phyloP scores from a whole-genome alignment of 2,888 invertebrate genomes.

The Agrochola lota region DNA sequence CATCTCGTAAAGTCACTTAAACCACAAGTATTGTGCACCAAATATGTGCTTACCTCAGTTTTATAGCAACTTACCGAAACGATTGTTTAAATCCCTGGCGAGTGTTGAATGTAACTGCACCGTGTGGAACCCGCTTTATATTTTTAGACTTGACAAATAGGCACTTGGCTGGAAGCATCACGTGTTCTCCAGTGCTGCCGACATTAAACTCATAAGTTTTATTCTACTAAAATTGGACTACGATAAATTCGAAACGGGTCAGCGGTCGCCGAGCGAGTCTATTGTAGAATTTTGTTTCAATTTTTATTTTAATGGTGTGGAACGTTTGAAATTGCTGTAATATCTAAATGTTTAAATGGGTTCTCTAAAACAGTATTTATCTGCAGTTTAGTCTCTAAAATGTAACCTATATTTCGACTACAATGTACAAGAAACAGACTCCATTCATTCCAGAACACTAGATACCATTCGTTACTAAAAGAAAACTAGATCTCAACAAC shows the following conservation, averaged over 20 bases:
- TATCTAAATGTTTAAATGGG: conserved; percentile 21
- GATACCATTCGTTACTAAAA: conserved; percentile 21
- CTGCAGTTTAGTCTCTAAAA: not conserved
- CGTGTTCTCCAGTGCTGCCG: conserved; percentile 54
- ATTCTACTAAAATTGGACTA: conserved; percentile 59
- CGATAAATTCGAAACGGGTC: conserved; percentile 60
- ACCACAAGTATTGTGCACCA: conserved; percentile 29
- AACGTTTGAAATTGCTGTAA: conserved; percentile 34
- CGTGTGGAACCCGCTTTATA: conserved; percentile 58
- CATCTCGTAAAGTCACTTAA: conserved; percentile 36
- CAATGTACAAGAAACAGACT: conserved; percentile 10
- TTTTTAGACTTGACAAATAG: conserved; percentile 63
- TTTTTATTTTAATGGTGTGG: conserved; percentile 51
- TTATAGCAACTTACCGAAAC: conserved; percentile 47
- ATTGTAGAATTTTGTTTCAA: conserved; percentile 58
- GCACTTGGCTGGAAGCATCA: conserved; percentile 62
- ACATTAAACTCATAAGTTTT: conserved; percentile 62
- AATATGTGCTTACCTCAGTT: conserved; percentile 55
- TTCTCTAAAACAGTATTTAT: conserved; percentile 10
- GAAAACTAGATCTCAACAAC: conserved; percentile 34
- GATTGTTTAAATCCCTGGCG: conserved; percentile 57
- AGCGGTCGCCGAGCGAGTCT: conserved; percentile 43
- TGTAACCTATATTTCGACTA: conserved; percentile 15
- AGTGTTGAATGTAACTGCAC: conserved; percentile 53
- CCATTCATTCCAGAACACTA: conserved; percentile 10